A percentile compares a stretch with the other conserved stretches of the same genome.
phyloP scores from a whole-genome alignment of 2,888 invertebrate species.

The Chrysolina oricalcia region DNA sequence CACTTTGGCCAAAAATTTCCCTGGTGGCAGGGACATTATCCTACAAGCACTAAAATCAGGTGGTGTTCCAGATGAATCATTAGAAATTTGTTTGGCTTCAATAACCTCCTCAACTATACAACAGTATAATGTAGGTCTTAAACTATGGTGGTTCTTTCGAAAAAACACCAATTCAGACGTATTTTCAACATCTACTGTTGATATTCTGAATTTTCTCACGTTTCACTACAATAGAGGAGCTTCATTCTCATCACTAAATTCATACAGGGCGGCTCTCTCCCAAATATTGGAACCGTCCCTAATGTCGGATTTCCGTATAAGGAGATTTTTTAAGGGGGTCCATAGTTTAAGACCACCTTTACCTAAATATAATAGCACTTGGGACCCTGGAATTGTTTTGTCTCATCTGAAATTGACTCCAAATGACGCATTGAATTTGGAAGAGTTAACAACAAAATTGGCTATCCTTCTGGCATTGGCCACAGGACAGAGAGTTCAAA shows the following conservation, averaged over 20 bases:
- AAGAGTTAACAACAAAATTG: conserved; percentile 34
- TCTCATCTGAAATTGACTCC: conserved; percentile 20
- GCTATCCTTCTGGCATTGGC: conserved; percentile 36
- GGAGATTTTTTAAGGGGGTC: conserved; percentile 39
- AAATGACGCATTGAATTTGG: conserved; percentile 11
- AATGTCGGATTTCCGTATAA: conserved; percentile 23
- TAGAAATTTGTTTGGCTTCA: conserved; percentile 1
- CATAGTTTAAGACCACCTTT: conserved; percentile 31
- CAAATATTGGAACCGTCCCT: conserved; percentile 24
- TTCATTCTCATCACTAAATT: conserved; percentile 34
- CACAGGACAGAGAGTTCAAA: conserved; percentile 46
- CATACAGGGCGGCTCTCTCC: conserved; percentile 36
- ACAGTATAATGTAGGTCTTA: conserved; percentile 5
- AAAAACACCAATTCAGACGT: background rate
- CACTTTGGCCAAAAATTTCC: background rate
- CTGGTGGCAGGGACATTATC: conserved; percentile 18
- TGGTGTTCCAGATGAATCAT: conserved; percentile 6
- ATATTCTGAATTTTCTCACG: conserved; percentile 35
- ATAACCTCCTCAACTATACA: background rate
- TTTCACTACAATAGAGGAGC: conserved; percentile 24
- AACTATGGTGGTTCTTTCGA: conserved; percentile 25
- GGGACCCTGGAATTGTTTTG: conserved; percentile 39
- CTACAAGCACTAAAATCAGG: background rate
- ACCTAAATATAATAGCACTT: conserved; percentile 43
- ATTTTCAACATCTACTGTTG: conserved; percentile 28